Evolutionary conservation across 2,113 vertebrate species (phyloP).

Genomic region (Paradoxurus hermaphroditus): DNA sequence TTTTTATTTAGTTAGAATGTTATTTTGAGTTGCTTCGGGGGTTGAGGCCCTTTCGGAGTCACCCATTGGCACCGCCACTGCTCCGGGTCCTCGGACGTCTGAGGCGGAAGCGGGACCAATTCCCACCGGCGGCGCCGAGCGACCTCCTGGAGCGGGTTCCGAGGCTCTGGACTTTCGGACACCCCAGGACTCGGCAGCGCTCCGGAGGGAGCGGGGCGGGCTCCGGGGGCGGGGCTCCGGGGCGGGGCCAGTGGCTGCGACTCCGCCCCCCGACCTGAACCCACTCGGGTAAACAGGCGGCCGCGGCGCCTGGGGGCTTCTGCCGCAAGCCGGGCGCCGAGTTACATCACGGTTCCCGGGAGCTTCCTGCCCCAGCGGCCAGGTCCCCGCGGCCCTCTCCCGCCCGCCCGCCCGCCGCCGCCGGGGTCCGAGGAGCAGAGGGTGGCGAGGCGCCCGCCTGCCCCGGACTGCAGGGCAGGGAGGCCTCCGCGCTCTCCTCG

Average conservation of each 20-base stretch:
- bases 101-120: background rate
- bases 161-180: too few relatives aligned
- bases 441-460: background rate
- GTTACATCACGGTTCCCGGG: constrained; percentile 60
- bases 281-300: background rate
- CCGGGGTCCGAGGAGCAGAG: constrained; percentile 5
- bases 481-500: background rate
- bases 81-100: background rate
- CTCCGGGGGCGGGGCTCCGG: background rate
- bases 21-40: background rate
- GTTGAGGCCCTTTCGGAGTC: background rate
- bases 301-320: background rate
- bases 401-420: background rate
- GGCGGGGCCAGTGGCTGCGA: background rate
- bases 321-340: background rate
- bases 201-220: too few relatives aligned
- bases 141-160: background rate
- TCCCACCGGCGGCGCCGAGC: background rate
- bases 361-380: background rate
- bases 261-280: background rate
- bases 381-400: background rate
- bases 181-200: accelerated
- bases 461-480: background rate
- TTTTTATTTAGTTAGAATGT: background rate
- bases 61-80: background rate